phyloP scores from a whole-genome alignment of 1,140 invertebrate species.

The Augochlora pura region DNA sequence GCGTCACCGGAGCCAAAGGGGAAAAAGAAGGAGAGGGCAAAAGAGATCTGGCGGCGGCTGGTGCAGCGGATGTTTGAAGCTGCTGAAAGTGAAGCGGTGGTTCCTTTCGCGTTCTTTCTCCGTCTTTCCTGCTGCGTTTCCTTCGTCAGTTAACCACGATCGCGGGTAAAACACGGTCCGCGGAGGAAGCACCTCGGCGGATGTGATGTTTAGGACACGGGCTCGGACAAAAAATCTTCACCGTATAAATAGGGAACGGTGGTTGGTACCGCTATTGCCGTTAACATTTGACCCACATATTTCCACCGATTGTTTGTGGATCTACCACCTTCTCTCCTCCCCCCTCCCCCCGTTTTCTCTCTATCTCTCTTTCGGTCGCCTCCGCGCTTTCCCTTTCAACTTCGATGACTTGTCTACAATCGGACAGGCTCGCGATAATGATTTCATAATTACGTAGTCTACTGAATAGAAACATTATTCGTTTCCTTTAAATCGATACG shows the following conservation, averaged over 20 bases:
- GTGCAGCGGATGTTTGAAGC: constrained; percentile 71
- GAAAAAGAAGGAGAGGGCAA: constrained; percentile 38
- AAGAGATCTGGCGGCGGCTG: constrained; percentile 65
- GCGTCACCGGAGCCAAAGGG: constrained; percentile 36
- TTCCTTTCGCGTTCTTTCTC: constrained; percentile 54
- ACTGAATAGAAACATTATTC: too few relatives aligned
- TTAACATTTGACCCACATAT: constrained; percentile 59
- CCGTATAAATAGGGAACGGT: constrained; percentile 70
- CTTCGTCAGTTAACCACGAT: constrained; percentile 41
- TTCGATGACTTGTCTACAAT: too few relatives aligned
- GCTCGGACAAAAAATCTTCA: constrained; percentile 60
- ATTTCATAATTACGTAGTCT: too few relatives aligned
- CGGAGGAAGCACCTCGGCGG: constrained; percentile 65
- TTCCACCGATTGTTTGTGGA: constrained; percentile 54
- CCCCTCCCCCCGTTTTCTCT: too few relatives aligned
- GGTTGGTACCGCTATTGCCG: constrained; percentile 55
- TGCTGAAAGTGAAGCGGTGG: constrained; percentile 61
- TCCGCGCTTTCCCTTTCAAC: not conserved
- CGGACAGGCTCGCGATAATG: too few relatives aligned
- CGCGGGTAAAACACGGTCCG: constrained; percentile 35
- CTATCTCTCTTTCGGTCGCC: not conserved
- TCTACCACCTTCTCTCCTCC: not conserved
- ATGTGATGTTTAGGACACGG: constrained; percentile 72
- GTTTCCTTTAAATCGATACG: too few relatives aligned
- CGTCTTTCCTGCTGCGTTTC: constrained; percentile 46